Evolutionary conservation across 1,140 invertebrate genomes (phyloP).

Genomic region (Leguminivora glycinivorella): DNA sequence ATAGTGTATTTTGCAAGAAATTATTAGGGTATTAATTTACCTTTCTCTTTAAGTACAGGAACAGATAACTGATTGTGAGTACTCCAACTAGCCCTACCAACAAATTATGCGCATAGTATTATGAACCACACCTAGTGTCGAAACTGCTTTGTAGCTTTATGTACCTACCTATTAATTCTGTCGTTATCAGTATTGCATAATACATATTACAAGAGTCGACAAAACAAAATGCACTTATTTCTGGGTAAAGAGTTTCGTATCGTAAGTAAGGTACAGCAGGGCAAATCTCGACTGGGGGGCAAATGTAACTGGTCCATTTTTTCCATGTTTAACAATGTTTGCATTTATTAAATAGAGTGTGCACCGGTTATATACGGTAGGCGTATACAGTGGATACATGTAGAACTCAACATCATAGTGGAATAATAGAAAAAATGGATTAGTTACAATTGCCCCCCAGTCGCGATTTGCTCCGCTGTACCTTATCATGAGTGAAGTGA

Average conservation of each 20-base stretch:
- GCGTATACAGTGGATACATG: too few species aligned
- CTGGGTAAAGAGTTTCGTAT: too few species aligned
- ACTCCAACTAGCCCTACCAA: not conserved
- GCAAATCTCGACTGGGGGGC: too few species aligned
- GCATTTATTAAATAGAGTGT: too few species aligned
- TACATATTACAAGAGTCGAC: not conserved
- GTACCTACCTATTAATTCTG: not conserved
- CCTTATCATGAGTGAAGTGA: not conserved
- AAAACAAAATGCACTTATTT: not conserved
- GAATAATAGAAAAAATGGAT: too few species aligned
- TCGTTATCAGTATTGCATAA: not conserved
- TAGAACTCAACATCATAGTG: too few species aligned
- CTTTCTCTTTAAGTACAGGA: slow-evolving; percentile 4
- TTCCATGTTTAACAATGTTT: too few species aligned
- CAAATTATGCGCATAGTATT: not conserved
- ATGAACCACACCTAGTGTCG: not conserved
- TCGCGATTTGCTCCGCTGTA: too few species aligned
- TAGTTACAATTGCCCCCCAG: too few species aligned
- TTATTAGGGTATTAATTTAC: not conserved
- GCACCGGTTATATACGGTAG: too few species aligned
- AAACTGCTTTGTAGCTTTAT: not conserved
- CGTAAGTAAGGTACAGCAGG: too few species aligned
- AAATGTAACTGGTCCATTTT: too few species aligned
- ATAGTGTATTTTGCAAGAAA: not conserved
- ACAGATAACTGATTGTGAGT: not conserved